These are phyloP conservation scores for Genyomyrus donnyi DNA, from an alignment of 2,113 vertebrate genomes.

Conservation along the genomic window DNA sequence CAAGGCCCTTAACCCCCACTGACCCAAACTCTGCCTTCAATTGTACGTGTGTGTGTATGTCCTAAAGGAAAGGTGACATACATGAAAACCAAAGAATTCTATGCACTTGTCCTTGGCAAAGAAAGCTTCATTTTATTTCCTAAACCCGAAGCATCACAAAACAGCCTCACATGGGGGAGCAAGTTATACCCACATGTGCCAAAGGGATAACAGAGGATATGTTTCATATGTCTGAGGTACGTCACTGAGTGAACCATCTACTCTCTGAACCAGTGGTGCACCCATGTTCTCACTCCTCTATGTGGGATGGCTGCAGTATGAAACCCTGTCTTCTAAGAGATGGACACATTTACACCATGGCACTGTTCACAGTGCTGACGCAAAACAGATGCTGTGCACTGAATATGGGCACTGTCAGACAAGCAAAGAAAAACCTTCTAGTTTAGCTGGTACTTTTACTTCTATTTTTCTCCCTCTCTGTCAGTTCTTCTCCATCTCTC, in stretches of 20 bases:
- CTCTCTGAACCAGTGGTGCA: neutral
- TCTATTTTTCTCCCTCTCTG: neutral
- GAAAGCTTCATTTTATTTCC: neutral
- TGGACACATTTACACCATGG: neutral
- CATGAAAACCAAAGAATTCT: neutral
- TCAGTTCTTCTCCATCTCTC: neutral
- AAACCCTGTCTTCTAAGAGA: neutral
- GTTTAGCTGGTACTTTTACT: neutral
- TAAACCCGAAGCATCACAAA: neutral
- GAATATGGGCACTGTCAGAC: neutral
- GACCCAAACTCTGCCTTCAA: neutral
- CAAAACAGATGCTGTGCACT: neutral
- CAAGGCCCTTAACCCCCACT: neutral
- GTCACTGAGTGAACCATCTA: neutral
- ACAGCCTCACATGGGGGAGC: neutral
- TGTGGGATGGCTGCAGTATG: neutral
- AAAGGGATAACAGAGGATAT: neutral
- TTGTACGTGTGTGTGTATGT: neutral
- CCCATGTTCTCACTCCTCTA: neutral
- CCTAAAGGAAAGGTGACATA: neutral
- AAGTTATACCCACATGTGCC: neutral
- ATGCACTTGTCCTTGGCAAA: neutral
- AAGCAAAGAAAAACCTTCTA: neutral
- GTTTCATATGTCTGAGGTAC: neutral
- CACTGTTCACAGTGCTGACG: neutral